A percentile compares a stretch with the other conserved stretches of the same genome.
These are phyloP conservation scores for Microcebus griseorufus DNA, from an alignment of 2,113 vertebrate genomes.

Conservation along the genomic window DNA sequence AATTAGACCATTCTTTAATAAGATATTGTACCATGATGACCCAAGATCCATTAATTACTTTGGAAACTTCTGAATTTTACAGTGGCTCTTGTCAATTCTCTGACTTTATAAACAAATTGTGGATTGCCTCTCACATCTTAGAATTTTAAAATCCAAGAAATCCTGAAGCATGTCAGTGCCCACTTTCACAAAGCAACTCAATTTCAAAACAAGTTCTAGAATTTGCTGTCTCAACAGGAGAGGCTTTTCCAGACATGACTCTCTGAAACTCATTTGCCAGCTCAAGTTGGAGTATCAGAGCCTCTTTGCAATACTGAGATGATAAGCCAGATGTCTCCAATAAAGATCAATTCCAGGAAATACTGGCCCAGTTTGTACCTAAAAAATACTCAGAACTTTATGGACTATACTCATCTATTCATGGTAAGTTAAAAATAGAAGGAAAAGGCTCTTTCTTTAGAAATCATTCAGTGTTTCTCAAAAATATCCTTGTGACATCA, in stretches of 20 bases:
- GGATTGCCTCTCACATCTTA: neutral
- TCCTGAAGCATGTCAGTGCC: neutral
- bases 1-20: conserved; percentile 34
- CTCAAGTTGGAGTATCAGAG: conserved; percentile 1
- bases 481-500: neutral
- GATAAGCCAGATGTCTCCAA: conserved; percentile 43
- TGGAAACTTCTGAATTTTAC: conserved; percentile 27
- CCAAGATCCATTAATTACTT: conserved; percentile 31
- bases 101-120: neutral
- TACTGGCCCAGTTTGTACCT: neutral
- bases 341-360: conserved; percentile 50
- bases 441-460: conserved; percentile 18
- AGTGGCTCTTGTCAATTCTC: conserved; percentile 28
- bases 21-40: neutral
- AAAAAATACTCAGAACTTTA: conserved; percentile 45
- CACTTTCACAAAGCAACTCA: neutral
- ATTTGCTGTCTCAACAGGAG: neutral
- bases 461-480: neutral
- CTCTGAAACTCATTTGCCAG: conserved; percentile 8
- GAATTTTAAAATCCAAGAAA: conserved; percentile 24
- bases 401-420: neutral
- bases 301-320: conserved; percentile 15
- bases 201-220: conserved; percentile 32
- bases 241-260: conserved; percentile 22
- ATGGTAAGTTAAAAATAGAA: conserved; percentile 34